Evolutionary conservation across 35 echinoderm and acorn worm species (phyloP).

Genomic region (Lytechinus pictus): DNA sequence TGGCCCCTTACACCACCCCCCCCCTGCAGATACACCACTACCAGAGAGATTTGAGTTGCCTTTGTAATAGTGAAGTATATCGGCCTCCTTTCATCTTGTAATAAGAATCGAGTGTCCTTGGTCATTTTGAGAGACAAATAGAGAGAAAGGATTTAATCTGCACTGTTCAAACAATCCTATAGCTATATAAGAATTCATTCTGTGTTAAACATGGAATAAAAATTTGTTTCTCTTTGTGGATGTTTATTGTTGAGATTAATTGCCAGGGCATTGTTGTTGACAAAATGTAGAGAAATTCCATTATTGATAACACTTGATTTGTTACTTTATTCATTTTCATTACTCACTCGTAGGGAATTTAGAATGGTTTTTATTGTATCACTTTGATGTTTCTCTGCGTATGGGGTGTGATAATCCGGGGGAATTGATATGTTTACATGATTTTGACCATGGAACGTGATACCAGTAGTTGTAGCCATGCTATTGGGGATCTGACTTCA

Average conservation of each 20-base stretch:
- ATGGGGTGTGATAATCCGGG: neutral
- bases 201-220: neutral
- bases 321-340: neutral
- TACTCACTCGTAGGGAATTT: neutral
- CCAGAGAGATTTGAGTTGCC: neutral
- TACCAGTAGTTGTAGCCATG: neutral
- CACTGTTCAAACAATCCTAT: neutral
- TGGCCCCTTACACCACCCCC: no score
- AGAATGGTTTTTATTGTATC: neutral
- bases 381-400: neutral
- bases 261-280: neutral
- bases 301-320: neutral
- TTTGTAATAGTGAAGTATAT: neutral
- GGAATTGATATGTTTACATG: neutral
- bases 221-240: neutral
- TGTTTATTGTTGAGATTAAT: neutral
- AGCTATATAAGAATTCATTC: neutral
- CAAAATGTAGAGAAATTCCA: neutral
- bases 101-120: neutral
- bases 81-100: neutral
- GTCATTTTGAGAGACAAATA: neutral
- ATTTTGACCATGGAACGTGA: neutral
- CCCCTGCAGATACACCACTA: no score
- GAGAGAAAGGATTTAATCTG: neutral
- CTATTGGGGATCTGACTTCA: neutral